Conservation (phyloP, 1,140 invertebrate genomes). For the Zaprionus ghesquierei region DNA sequence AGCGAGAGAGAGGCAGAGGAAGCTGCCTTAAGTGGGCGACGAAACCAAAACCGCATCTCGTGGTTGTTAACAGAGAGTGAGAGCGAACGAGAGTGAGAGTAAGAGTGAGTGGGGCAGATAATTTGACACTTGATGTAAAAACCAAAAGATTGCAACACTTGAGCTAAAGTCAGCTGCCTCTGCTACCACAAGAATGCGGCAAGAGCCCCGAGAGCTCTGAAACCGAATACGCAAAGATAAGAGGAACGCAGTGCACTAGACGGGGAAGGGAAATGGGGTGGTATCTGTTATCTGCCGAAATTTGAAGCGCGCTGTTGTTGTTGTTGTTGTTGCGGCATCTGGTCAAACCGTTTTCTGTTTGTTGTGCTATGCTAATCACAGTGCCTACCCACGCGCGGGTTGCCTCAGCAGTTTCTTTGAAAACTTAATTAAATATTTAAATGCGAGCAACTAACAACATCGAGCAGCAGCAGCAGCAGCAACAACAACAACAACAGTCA, state of each 20-base stretch:
- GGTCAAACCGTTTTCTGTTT: slow-evolving; percentile 15
- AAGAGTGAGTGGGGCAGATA: slow-evolving; percentile 10
- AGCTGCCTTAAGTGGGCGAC: not conserved
- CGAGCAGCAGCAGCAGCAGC: not conserved
- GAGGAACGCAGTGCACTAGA: too few species aligned
- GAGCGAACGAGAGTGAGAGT: not conserved
- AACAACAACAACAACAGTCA: not conserved
- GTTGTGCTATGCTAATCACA: slow-evolving; percentile 31
- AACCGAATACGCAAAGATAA: not conserved
- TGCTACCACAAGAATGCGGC: not conserved
- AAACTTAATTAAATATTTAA: slow-evolving; percentile 53
- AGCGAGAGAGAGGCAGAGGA: not conserved
- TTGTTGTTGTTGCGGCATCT: slow-evolving; percentile 26
- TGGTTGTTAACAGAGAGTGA: slow-evolving; percentile 2
- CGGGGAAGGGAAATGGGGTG: not conserved
- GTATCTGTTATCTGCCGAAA: not conserved
- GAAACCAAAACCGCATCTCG: slow-evolving; percentile 11
- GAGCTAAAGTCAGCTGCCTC: slow-evolving; percentile 4
- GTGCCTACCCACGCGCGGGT: not conserved
- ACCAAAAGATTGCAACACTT: slow-evolving; percentile 44
- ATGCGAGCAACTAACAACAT: slow-evolving; percentile 43
- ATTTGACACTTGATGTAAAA: slow-evolving; percentile 47
- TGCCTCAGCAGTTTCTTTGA: slow-evolving; percentile 12
- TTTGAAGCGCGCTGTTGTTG: not conserved
- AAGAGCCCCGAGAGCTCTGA: not conserved